Base-by-base conservation (phyloP, 2,113 vertebrate genomes). In the Tyto alba region DNA sequence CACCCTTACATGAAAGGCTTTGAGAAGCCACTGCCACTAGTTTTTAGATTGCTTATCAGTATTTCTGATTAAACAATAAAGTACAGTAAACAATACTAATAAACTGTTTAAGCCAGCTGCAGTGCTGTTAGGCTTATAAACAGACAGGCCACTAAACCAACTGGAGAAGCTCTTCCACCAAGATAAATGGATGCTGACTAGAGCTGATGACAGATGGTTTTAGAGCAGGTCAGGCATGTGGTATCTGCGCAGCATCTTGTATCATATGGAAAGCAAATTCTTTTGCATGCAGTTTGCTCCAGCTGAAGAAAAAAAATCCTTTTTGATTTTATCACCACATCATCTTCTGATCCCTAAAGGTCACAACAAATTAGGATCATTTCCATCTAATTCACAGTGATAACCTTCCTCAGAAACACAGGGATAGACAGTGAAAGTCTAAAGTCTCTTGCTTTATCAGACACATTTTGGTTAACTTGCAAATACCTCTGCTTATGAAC, bases 191-290 rank as follows among this genome's bases (percentile, higher is more conserved):
- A 36, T 2, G 34, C 62, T 95, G 92, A 80, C 52, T 84, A 48
- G 89, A 92, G 73, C 84, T 84, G 85, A 90, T 94, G 91, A 94
- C 93, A 96, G 92, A 93, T 95, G 88, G 93, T 67, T 94, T 93
- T 81, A 94, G 92, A 96, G 73, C 91, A 92, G 93, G 92, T 93
- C 89, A 80, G 67, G 87, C 88, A 84, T 93, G 88, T 85, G 88
- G 83, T 89, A 85, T 80, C 83, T 63, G 25, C 69, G 50, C 56
- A 87, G 62, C 79, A 76, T 95, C 83, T 90, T 81, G 91, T 83
- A 90, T 92, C 73, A 89, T 88, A 78, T 59, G 91, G 89, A 93
- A 96, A 88, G 60, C 66, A 95, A 94, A 87, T 81, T 96, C 85
- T 94, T 75, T 88, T 89, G 89, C 91, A 95, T 11, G 2, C 13